phyloP scores from a whole-genome alignment of 1,140 invertebrate genomes.

The Sitodiplosis mosellana region DNA sequence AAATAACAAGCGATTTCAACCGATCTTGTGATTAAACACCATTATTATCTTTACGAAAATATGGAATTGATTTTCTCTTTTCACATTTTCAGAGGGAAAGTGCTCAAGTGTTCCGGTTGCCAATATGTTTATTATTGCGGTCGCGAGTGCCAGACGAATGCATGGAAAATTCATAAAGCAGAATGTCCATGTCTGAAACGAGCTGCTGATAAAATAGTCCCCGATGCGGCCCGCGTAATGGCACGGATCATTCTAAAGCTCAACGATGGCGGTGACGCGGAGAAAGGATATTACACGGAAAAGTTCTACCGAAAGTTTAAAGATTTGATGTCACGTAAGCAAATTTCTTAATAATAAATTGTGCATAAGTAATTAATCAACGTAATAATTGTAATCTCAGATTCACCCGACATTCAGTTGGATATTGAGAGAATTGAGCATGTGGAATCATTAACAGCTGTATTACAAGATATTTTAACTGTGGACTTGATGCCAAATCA shows the following conservation, averaged over 20 bases:
- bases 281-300: constrained; percentile 43
- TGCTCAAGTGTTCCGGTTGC: constrained; percentile 59
- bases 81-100: constrained; percentile 39
- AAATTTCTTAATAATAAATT: not conserved
- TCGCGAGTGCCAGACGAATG: constrained; percentile 47
- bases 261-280: constrained; percentile 38
- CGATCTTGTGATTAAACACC: not conserved
- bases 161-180: constrained; percentile 56
- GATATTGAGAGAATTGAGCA: constrained; percentile 56
- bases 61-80: constrained; percentile 7
- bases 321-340: constrained; percentile 72
- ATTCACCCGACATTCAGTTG: constrained; percentile 56
- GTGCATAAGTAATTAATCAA: not conserved
- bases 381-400: constrained; percentile 28
- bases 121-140: constrained; percentile 65
- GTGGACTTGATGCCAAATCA: constrained; percentile 47
- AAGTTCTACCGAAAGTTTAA: constrained; percentile 54
- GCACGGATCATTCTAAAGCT: constrained; percentile 52
- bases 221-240: constrained; percentile 53
- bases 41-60: not conserved
- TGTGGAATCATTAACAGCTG: constrained; percentile 42
- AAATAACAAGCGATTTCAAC: not conserved
- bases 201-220: constrained; percentile 41
- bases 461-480: constrained; percentile 46
- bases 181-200: constrained; percentile 55